Conservation (phyloP, 2,888 invertebrate species). For the Nomada hirtipes region DNA sequence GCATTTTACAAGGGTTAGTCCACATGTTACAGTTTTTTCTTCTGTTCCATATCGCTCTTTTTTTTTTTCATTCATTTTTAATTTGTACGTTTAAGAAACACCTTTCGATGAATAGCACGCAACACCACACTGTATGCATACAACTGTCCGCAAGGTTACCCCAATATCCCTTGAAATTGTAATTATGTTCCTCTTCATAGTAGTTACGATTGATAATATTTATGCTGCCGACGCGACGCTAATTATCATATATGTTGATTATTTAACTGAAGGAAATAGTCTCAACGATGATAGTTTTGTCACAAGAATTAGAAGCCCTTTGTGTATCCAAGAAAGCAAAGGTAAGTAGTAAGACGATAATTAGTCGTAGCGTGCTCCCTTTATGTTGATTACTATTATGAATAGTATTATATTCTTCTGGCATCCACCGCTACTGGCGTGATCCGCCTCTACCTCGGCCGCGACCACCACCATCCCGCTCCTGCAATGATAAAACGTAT, state of each 20-base stretch:
- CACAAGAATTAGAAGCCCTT: slow-evolving; percentile 73
- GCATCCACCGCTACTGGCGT: slow-evolving; percentile 81
- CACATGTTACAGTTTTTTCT: slow-evolving; percentile 77
- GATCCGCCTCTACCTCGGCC: slow-evolving; percentile 81
- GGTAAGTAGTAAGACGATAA: slow-evolving; percentile 75
- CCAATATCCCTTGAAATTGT: slow-evolving; percentile 72
- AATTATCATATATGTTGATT: slow-evolving; percentile 80
- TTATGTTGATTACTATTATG: slow-evolving; percentile 67
- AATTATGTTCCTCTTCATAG: slow-evolving; percentile 71
- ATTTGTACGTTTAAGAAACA: slow-evolving; percentile 81
- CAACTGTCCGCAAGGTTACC: slow-evolving; percentile 70
- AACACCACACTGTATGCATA: slow-evolving; percentile 76
- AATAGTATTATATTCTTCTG: slow-evolving; percentile 68
- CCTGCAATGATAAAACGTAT: slow-evolving; percentile 65
- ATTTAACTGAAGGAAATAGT: slow-evolving; percentile 74
- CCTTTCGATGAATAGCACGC: slow-evolving; percentile 79
- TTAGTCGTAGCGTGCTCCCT: slow-evolving; percentile 77
- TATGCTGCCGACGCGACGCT: slow-evolving; percentile 78
- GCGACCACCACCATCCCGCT: slow-evolving; percentile 80
- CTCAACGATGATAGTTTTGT: slow-evolving; percentile 71
- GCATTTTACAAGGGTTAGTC: slow-evolving; percentile 81
- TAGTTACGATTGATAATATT: slow-evolving; percentile 77
- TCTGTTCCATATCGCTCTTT: slow-evolving; percentile 63
- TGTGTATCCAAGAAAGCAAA: slow-evolving; percentile 77
- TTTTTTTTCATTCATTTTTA: slow-evolving; percentile 64